Conservation (phyloP, 2,113 vertebrate genomes). For the Apistogramma diplotaenia region DNA sequence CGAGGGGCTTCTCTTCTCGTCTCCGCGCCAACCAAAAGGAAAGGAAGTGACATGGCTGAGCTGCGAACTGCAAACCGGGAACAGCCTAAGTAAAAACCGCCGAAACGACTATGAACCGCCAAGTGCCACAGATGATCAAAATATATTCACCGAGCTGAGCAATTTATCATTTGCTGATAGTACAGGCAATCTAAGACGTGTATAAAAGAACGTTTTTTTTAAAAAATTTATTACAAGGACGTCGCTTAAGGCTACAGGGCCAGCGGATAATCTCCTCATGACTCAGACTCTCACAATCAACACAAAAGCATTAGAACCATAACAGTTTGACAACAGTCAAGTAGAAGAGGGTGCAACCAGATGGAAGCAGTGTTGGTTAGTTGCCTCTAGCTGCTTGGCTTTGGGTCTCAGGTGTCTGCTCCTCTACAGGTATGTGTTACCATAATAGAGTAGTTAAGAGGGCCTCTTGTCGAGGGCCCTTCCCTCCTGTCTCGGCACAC, state of each 20-base stretch:
- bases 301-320: slow-evolving; percentile 71
- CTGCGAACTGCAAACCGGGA: slow-evolving; percentile 46
- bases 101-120: not conserved
- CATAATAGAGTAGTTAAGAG: slow-evolving; percentile 75
- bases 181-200: slow-evolving; percentile 36
- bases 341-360: slow-evolving; percentile 59
- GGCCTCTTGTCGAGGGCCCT: slow-evolving; percentile 70
- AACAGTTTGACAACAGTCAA: slow-evolving; percentile 75
- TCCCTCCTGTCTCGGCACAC: slow-evolving; percentile 74
- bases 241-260: slow-evolving; percentile 56
- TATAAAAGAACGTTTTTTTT: slow-evolving; percentile 65
- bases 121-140: slow-evolving; percentile 46
- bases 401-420: slow-evolving; percentile 73
- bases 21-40: slow-evolving; percentile 36
- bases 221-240: slow-evolving; percentile 71
- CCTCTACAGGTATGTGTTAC: slow-evolving; percentile 76
- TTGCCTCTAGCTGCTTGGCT: slow-evolving; percentile 60
- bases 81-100: slow-evolving; percentile 14
- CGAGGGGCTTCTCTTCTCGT: slow-evolving; percentile 48
- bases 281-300: slow-evolving; percentile 71
- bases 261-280: slow-evolving; percentile 68
- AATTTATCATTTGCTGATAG: slow-evolving; percentile 31
- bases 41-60: slow-evolving; percentile 50
- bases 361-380: slow-evolving; percentile 37
- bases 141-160: slow-evolving; percentile 44